These are phyloP conservation scores for Desmophyllum pertusum DNA, from an alignment of 92 coral and sea anemone species.

Conservation along the genomic window DNA sequence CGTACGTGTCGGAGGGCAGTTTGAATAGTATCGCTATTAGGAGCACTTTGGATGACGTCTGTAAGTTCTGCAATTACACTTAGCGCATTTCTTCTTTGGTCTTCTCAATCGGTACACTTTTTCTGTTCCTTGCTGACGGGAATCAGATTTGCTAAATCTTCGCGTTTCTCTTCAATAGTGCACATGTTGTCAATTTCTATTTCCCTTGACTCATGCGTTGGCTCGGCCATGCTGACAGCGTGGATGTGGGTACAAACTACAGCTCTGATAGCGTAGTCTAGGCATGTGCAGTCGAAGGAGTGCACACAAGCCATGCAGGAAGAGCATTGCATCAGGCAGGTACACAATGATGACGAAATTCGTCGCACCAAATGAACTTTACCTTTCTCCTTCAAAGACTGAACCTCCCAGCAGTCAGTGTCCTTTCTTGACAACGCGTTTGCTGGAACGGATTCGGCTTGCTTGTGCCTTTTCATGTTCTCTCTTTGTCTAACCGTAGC, in stretches of 20 bases:
- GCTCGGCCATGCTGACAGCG: constrained; percentile 15
- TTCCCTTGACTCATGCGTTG: background rate
- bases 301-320: constrained; percentile 19
- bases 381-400: background rate
- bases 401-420: constrained; percentile 10
- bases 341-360: background rate
- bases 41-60: constrained; percentile 27
- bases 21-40: constrained; percentile 19
- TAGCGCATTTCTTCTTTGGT: constrained; percentile 11
- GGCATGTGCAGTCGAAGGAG: constrained; percentile 28
- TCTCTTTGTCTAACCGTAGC: constrained; percentile 26
- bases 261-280: constrained; percentile 25
- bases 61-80: constrained; percentile 16
- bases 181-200: background rate
- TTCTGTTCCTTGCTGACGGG: background rate
- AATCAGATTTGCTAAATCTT: constrained; percentile 1
- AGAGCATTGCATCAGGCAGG: constrained; percentile 22
- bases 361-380: background rate
- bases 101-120: constrained; percentile 13
- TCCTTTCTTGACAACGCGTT: background rate
- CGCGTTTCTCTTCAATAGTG: constrained; percentile 16
- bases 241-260: constrained; percentile 32
- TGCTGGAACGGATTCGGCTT: background rate
- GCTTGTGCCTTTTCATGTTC: constrained; percentile 28
- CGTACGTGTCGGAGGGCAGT: constrained; percentile 1